phyloP scores from a whole-genome alignment of 1,140 invertebrate genomes.

The Probaryconus sp. region DNA sequence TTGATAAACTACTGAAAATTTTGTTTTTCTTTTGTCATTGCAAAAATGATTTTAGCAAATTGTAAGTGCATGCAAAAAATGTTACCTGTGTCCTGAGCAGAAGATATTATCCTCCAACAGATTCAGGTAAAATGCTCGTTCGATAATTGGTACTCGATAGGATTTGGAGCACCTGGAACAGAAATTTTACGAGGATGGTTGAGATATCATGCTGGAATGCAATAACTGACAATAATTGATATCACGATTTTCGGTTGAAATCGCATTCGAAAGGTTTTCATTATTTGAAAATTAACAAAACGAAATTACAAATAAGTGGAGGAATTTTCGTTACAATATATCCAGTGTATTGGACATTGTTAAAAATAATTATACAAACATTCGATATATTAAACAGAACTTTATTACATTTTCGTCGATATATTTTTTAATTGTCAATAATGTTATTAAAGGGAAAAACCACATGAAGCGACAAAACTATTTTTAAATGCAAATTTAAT shows the following conservation, averaged over 20 bases:
- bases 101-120: conserved; percentile 62
- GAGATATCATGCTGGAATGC: conserved; percentile 47
- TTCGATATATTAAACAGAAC: too few relatives aligned
- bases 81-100: conserved; percentile 53
- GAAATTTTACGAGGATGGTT: conserved; percentile 57
- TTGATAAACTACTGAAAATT: too few relatives aligned
- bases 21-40: too few relatives aligned
- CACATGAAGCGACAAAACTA: too few relatives aligned
- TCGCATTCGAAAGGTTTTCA: conserved; percentile 48
- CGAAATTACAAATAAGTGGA: conserved; percentile 18
- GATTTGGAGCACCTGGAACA: conserved; percentile 60
- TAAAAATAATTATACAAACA: too few relatives aligned
- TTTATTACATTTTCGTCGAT: too few relatives aligned
- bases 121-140: conserved; percentile 60
- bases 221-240: conserved; percentile 61
- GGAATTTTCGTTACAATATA: conserved; percentile 1
- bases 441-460: too few relatives aligned
- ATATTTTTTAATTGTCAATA: too few relatives aligned
- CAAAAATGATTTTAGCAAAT: too few relatives aligned
- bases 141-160: conserved; percentile 71
- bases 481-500: conserved; percentile 35
- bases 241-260: conserved; percentile 44
- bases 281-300: conserved; percentile 35
- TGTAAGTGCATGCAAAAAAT: conserved; percentile 39
- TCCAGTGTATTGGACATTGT: too few relatives aligned